These are phyloP conservation scores for Girardinichthys multiradiatus DNA, from an alignment of 2,113 vertebrate species.

Conservation along the genomic window DNA sequence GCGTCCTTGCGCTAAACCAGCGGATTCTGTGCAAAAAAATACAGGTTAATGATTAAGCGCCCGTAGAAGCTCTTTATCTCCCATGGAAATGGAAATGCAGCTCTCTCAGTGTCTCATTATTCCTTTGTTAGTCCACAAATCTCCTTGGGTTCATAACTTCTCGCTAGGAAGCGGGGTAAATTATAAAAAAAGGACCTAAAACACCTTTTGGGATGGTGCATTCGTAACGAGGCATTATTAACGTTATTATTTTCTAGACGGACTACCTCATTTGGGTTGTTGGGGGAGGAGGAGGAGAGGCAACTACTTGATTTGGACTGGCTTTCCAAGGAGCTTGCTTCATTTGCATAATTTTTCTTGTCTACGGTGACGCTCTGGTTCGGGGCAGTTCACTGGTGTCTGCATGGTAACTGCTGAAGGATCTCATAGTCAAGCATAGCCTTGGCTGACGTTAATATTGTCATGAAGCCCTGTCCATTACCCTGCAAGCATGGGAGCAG, in stretches of 20 bases:
- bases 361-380: conserved; percentile 90
- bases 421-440: conserved; percentile 81
- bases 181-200: conserved; percentile 45
- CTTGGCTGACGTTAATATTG: conserved; percentile 82
- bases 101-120: conserved; percentile 51
- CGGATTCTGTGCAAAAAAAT: conserved; percentile 26
- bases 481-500: conserved; percentile 76
- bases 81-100: conserved; percentile 62
- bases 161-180: conserved; percentile 31
- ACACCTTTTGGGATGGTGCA: conserved; percentile 23
- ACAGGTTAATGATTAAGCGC: conserved; percentile 70
- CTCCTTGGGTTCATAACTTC: conserved; percentile 37
- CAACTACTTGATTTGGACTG: conserved; percentile 77
- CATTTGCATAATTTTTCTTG: conserved; percentile 99
- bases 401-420: conserved; percentile 82
- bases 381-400: conserved; percentile 84
- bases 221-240: conserved; percentile 40
- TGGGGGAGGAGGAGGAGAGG: conserved; percentile 71
- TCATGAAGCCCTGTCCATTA: conserved; percentile 86
- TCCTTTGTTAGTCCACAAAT: conserved; percentile 53
- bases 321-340: conserved; percentile 83
- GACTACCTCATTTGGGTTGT: conserved; percentile 58
- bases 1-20: conserved; percentile 27
- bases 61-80: conserved; percentile 66
- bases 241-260: conserved; percentile 31